Evolutionary conservation across 2,888 invertebrate genomes (phyloP).

Genomic region (Rhingia rostrata): DNA sequence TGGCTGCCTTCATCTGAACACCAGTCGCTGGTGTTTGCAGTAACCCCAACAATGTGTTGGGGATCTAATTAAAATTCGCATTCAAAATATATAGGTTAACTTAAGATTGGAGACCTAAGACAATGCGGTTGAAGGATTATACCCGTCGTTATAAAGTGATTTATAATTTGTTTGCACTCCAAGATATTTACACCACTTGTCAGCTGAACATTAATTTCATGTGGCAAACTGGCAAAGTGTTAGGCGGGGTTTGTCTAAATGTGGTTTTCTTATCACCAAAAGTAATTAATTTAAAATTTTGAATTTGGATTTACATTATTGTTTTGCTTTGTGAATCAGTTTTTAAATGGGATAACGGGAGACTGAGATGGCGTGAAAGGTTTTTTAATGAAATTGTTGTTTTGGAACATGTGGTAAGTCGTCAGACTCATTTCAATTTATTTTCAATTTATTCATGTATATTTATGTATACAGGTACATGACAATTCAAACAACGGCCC

Average conservation of each 20-base stretch:
- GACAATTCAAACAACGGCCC: too few relatives aligned
- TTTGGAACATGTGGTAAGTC: too few relatives aligned
- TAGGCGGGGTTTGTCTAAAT: background rate
- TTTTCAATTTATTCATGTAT: too few relatives aligned
- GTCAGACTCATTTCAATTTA: too few relatives aligned
- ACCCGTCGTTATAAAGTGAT: slow-evolving; percentile 48
- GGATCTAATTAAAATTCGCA: slow-evolving; percentile 41
- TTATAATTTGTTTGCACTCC: slow-evolving; percentile 55
- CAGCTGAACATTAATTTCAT: slow-evolving; percentile 37
- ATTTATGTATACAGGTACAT: too few relatives aligned
- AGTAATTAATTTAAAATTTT: slow-evolving; percentile 38
- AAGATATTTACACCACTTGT: slow-evolving; percentile 60
- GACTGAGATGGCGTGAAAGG: too few relatives aligned
- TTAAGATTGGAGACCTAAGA: background rate
- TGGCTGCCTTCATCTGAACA: too few relatives aligned
- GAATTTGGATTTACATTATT: too few relatives aligned
- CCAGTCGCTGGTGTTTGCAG: background rate
- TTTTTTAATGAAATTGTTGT: too few relatives aligned
- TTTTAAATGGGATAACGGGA: too few relatives aligned
- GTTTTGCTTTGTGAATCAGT: too few relatives aligned
- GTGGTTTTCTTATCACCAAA: slow-evolving; percentile 20
- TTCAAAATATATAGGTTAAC: slow-evolving; percentile 23
- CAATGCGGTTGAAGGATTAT: slow-evolving; percentile 51
- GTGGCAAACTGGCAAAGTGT: slow-evolving; percentile 8
- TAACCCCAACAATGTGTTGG: slow-evolving; percentile 31